Evolutionary conservation across 2,888 invertebrate species (phyloP).

Genomic region (Lottia gigantea): DNA sequence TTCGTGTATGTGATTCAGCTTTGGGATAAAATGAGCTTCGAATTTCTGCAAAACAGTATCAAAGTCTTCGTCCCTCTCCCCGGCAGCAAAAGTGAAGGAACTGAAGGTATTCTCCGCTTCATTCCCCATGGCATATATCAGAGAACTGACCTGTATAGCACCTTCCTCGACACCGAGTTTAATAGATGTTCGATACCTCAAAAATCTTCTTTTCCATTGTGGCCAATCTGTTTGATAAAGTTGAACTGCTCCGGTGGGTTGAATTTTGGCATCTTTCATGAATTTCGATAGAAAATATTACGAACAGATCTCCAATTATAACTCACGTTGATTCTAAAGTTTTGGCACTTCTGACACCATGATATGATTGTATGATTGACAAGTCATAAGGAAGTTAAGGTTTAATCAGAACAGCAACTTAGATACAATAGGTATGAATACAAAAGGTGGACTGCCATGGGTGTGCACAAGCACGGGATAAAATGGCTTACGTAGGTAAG

Average conservation of each 20-base stretch:
- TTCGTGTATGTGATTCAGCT: constrained; percentile 27
- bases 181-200: constrained; percentile 15
- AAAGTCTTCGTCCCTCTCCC: constrained; percentile 17
- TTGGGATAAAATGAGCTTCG: constrained; percentile 25
- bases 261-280: too few species aligned
- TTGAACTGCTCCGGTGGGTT: constrained; percentile 21
- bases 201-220: constrained; percentile 25
- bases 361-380: constrained; percentile 8
- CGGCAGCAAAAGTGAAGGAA: constrained; percentile 20
- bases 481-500: too few species aligned
- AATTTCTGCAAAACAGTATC: constrained; percentile 24
- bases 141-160: constrained; percentile 21
- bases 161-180: constrained; percentile 20
- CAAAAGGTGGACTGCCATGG: too few species aligned
- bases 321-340: too few species aligned
- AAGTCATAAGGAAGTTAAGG: too few species aligned
- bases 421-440: too few species aligned
- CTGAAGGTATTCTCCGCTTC: constrained; percentile 24
- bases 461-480: too few species aligned
- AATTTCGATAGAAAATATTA: too few species aligned
- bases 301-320: too few species aligned
- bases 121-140: constrained; percentile 23
- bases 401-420: too few species aligned
- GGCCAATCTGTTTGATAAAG: constrained; percentile 25
- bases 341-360: too few species aligned